Evolutionary conservation across 2,797 vertebrate genomes (phyloP), one percentile per base, ranked within the genome.

Genomic region (Xenentodon cancila): DNA sequence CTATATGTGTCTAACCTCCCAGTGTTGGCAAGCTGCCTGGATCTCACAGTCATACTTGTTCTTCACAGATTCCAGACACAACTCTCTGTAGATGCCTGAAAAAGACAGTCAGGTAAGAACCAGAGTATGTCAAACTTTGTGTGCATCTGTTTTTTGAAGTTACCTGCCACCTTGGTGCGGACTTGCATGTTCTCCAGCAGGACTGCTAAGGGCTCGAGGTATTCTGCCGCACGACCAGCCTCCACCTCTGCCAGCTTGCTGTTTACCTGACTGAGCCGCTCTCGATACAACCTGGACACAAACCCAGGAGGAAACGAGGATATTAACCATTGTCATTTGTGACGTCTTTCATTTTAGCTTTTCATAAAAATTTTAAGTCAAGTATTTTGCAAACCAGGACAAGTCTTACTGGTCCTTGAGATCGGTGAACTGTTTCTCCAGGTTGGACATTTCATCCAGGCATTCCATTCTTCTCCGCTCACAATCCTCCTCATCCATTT

Each of bases 121-220:
- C 0, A 3, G 6, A 49, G 42, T 20, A 20, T 53, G 30, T 27
- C 9, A 37, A 45, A 25, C 12, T 44, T 55, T 1, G 0, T 27
- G 20, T 47, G 12, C 32, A 20, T 51, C 5, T 17, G 18, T 64
- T 45, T 32, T 50, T 64, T 42, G 0, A 34, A 18, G 18, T 80
- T 87, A 99, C 98, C 97, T 92, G 98, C 98, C 73, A 99, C 97
- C 91, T 99, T 99, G 75, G 96, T 99, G 90, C 97, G 94, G 79
- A 99, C 98, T 90, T 99, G 98, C 97, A 99, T 99, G 89, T 99
- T 99, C 89, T 99, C 97, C 91, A 98, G 96, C 55, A 99, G 93
- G 63, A 96, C 95, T 44, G 97, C 97, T 82, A 99, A 87, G 34
- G 98, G 97, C 84, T 99, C 97, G 81, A 99, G 92, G 84, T 99